Evolutionary conservation across 1,140 invertebrate genomes (phyloP), one percentile per base, ranked within the genome.

Genomic region (Notospermus geniculatus): DNA sequence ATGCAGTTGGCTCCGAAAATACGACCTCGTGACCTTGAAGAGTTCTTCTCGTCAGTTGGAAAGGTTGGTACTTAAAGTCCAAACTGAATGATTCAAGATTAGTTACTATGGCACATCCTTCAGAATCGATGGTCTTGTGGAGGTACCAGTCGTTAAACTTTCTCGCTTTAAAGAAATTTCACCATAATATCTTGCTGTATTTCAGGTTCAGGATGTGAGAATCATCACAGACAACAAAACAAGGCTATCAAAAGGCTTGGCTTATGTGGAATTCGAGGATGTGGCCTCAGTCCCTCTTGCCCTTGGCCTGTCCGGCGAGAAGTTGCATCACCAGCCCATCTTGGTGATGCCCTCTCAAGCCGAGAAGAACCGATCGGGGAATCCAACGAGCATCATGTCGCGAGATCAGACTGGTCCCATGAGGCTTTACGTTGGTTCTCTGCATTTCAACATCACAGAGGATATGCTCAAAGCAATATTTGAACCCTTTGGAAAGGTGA

Each of bases 191-290:
- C 28, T 64, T 62, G 61, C 46, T 43, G 63, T 59, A 7, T 69
- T 69, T 23, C 66, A 86, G 85, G 85, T 88, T 23, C 87, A 94
- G 71, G 97, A 99, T 86, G 97, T 99, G 11, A 86, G 95, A 75
- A 87, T 99, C 64, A 99, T 99, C 46, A 97, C 95, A 45, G 98
- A 98, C 81, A 98, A 98, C 79, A 98, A 98, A 83, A 99, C 97
- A 0, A 87, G 97, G 70, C 84, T 96, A 67, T 99, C 98, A 70
- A 99, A 99, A 84, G 97, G 97, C 56, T 99, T 99, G 74, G 92
- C 95, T 19, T 99, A 99, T 81, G 95, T 99, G 54, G 97, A 99
- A 83, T 99, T 99, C 80, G 90, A 91, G 75, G 95, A 99, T 83
- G 91, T 95, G 15, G 95, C 98, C 84, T 96, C 95, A 66, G 97